Percentiles rank a stretch among this genome's conserved stretches.
phyloP scores from a whole-genome alignment of 2,797 vertebrate genomes.

The Poliocrania exsul region DNA sequence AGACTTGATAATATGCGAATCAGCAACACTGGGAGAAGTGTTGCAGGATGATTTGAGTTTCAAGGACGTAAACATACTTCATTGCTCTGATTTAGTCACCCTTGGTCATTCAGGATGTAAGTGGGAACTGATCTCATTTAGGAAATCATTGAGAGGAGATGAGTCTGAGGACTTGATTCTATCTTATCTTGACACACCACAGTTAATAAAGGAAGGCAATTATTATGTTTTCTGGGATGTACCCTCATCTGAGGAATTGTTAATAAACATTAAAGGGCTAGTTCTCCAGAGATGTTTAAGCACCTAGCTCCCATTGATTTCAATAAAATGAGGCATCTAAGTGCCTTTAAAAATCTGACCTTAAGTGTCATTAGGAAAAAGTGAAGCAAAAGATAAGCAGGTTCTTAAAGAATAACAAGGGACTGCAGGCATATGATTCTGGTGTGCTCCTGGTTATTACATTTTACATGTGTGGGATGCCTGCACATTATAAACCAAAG shows the following conservation, averaged over 20 bases:
- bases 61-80: constrained; percentile 53
- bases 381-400: constrained; percentile 32
- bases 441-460: not conserved
- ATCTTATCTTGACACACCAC: constrained; percentile 64
- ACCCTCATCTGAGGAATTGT: constrained; percentile 46
- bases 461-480: not conserved
- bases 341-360: constrained; percentile 61
- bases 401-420: constrained; percentile 8
- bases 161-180: constrained; percentile 64
- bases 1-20: constrained; percentile 9
- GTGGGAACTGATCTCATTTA: constrained; percentile 68
- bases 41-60: constrained; percentile 53
- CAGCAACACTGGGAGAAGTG: not conserved
- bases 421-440: not conserved
- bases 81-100: constrained; percentile 57
- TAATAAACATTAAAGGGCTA: constrained; percentile 58
- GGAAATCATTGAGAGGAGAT: constrained; percentile 65
- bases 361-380: constrained; percentile 45
- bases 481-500: not conserved
- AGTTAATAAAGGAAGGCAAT: constrained; percentile 62
- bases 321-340: constrained; percentile 35
- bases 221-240: constrained; percentile 64
- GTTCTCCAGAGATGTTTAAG: constrained; percentile 51
- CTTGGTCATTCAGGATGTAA: constrained; percentile 60
- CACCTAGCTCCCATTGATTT: constrained; percentile 51